phyloP scores from a whole-genome alignment of 2,888 invertebrate species.

The Cenopis cana region DNA sequence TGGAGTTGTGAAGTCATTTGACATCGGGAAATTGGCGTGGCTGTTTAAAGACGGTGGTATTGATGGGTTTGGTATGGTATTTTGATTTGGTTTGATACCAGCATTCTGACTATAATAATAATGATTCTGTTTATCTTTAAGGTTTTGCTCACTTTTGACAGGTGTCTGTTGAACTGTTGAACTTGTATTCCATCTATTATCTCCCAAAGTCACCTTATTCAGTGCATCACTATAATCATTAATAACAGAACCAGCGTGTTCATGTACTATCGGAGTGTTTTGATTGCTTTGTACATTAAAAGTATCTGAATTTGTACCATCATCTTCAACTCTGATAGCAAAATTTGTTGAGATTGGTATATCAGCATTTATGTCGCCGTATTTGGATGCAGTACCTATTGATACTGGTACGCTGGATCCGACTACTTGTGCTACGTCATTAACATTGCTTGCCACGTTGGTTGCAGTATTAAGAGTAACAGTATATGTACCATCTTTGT shows the following conservation, averaged over 20 bases:
- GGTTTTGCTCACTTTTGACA: constrained; percentile 42
- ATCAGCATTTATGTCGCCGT: constrained; percentile 70
- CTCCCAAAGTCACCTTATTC: constrained; percentile 59
- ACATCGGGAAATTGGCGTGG: constrained; percentile 81
- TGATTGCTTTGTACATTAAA: constrained; percentile 64
- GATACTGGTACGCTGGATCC: constrained; percentile 74
- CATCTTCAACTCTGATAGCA: constrained; percentile 79
- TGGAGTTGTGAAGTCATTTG: constrained; percentile 62
- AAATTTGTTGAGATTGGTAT: constrained; percentile 82
- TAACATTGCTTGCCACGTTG: constrained; percentile 66
- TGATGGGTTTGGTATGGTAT: constrained; percentile 50
- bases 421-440: constrained; percentile 64
- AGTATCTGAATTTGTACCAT: constrained; percentile 63
- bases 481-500: constrained; percentile 68
- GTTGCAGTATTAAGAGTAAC: constrained; percentile 75
- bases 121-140: constrained; percentile 27
- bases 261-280: constrained; percentile 58
- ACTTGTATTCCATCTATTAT: constrained; percentile 76
- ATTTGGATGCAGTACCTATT: constrained; percentile 61
- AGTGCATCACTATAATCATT: constrained; percentile 55
- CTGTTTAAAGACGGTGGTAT: constrained; percentile 67
- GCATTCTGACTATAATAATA: constrained; percentile 48
- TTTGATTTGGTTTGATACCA: constrained; percentile 47
- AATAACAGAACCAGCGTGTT: constrained; percentile 38
- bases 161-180: constrained; percentile 42